These are phyloP conservation scores for Huso huso DNA, from an alignment of 2,797 vertebrate species.

Conservation along the genomic window DNA sequence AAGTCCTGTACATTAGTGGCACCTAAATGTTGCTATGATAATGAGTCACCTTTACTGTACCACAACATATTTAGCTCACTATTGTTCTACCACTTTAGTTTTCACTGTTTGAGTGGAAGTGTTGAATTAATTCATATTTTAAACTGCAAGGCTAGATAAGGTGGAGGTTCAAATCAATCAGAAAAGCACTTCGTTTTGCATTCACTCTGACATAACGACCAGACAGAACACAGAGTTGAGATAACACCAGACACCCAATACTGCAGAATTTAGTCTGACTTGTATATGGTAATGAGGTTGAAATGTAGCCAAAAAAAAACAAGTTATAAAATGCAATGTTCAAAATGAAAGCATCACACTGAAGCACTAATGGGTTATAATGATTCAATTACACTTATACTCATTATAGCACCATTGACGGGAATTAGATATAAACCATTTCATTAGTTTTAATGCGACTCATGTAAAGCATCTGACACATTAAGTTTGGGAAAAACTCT, in stretches of 20 bases:
- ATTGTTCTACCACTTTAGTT: neutral
- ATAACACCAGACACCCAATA: neutral
- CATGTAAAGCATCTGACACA: too few species aligned
- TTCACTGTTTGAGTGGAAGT: neutral
- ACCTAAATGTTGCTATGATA: neutral
- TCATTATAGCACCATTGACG: conserved; percentile 31
- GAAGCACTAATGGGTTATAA: conserved; percentile 46
- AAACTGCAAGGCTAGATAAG: neutral
- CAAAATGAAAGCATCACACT: conserved; percentile 31
- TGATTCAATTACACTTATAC: conserved; percentile 42
- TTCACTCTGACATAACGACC: neutral
- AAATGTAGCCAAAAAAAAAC: conserved; percentile 1
- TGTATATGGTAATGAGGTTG: neutral
- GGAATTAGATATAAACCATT: conserved; percentile 44
- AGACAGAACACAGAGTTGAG: neutral
- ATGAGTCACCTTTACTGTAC: neutral
- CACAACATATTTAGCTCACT: neutral
- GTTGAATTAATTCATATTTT: neutral
- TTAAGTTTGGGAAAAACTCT: too few species aligned
- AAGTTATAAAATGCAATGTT: conserved; percentile 11
- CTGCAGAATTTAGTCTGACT: neutral
- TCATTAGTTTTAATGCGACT: conserved; percentile 18
- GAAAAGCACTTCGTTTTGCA: neutral
- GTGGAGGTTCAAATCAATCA: neutral
- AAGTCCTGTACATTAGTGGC: neutral